phyloP scores from a whole-genome alignment of 1,140 invertebrate species.

The Medauroidea extradentata region DNA sequence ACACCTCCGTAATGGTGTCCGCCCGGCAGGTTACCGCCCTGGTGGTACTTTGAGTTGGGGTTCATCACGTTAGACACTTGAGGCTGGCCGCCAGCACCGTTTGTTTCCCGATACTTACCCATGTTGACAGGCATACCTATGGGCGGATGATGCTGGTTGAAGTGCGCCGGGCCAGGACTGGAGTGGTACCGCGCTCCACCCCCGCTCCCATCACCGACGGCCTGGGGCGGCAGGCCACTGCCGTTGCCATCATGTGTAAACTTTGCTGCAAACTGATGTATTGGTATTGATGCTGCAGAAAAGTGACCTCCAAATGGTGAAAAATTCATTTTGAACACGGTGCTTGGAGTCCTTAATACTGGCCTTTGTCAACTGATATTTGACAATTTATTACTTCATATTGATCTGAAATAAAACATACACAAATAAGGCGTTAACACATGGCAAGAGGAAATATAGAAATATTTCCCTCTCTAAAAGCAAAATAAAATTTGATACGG shows the following conservation, averaged over 20 bases:
- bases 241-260: slow-evolving; percentile 17
- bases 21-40: slow-evolving; percentile 35
- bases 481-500: too few species aligned
- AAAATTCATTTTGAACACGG: slow-evolving; percentile 57
- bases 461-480: too few species aligned
- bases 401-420: too few species aligned
- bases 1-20: slow-evolving; percentile 11
- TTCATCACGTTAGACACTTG: slow-evolving; percentile 16
- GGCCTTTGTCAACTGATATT: too few species aligned
- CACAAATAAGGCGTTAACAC: too few species aligned
- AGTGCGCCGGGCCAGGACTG: slow-evolving; percentile 28
- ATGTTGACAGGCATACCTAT: slow-evolving; percentile 42
- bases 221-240: slow-evolving; percentile 9
- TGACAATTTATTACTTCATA: too few species aligned
- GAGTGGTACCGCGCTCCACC: slow-evolving; percentile 34
- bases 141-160: slow-evolving; percentile 31
- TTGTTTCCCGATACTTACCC: slow-evolving; percentile 46
- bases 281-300: slow-evolving; percentile 55
- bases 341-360: too few species aligned
- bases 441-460: too few species aligned
- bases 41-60: slow-evolving; percentile 40
- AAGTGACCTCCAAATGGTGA: slow-evolving; percentile 60
- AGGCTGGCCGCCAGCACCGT: slow-evolving; percentile 33
- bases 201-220: slow-evolving; percentile 37
- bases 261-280: slow-evolving; percentile 48